Conservation (phyloP, 2,888 invertebrate species). For the Caenorhabditis sinica region DNA sequence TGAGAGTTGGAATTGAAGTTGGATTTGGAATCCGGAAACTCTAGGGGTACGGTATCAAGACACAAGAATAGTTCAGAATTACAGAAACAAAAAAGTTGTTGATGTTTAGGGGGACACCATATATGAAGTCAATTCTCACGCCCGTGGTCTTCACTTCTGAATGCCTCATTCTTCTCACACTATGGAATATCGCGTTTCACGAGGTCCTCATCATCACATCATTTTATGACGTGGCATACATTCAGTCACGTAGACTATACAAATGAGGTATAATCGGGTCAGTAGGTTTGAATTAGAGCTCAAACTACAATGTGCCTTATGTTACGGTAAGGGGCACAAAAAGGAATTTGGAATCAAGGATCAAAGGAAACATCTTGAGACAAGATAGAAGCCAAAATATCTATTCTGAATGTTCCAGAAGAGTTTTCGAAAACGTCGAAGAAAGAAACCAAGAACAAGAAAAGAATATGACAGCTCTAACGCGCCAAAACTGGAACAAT, state of each 20-base stretch:
- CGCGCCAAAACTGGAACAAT: background rate
- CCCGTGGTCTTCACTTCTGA: constrained; percentile 29
- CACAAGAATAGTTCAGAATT: background rate
- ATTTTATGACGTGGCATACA: constrained; percentile 51
- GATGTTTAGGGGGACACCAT: constrained; percentile 1
- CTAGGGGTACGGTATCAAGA: background rate
- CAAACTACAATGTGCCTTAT: too few species aligned
- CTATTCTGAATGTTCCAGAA: background rate
- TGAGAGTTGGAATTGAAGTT: too few species aligned
- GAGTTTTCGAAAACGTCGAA: background rate
- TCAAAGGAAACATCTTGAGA: too few species aligned
- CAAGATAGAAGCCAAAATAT: background rate
- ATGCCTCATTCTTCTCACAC: constrained; percentile 57
- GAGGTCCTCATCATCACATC: constrained; percentile 36
- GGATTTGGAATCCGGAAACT: background rate
- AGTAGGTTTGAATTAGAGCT: too few species aligned
- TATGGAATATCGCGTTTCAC: constrained; percentile 49
- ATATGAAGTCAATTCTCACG: constrained; percentile 37
- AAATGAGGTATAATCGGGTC: background rate
- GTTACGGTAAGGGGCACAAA: too few species aligned
- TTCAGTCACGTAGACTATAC: constrained; percentile 36
- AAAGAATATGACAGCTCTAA: constrained; percentile 4
- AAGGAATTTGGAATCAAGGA: background rate
- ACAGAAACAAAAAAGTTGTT: background rate
- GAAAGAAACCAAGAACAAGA: background rate